These are phyloP conservation scores for Coleophora deauratella DNA, from an alignment of 2,888 invertebrate species.

Conservation along the genomic window DNA sequence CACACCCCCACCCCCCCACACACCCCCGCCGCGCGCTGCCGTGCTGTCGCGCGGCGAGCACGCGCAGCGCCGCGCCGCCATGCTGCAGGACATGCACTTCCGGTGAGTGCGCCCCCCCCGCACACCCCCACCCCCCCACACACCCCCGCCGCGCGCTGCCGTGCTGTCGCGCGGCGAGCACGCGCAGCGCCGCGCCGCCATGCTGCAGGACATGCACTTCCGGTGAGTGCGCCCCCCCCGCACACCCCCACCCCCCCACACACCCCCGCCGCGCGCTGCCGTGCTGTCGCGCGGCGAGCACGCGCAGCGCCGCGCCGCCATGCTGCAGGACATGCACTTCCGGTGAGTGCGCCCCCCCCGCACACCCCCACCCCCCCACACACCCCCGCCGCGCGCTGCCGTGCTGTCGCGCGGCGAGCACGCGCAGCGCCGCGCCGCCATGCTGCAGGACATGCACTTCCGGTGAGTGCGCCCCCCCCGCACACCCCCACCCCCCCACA, in stretches of 20 bases:
- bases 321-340: slow-evolving; percentile 98
- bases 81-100: slow-evolving; percentile 98
- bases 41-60: slow-evolving; percentile 88
- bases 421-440: slow-evolving; percentile 87
- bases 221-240: slow-evolving; percentile 48
- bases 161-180: slow-evolving; percentile 88
- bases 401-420: slow-evolving; percentile 88
- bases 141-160: slow-evolving; percentile 86
- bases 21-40: slow-evolving; percentile 86
- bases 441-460: slow-evolving; percentile 98
- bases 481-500: too few species aligned
- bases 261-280: slow-evolving; percentile 86
- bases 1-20: too few species aligned
- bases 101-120: slow-evolving; percentile 48
- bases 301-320: slow-evolving; percentile 87
- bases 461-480: slow-evolving; percentile 48
- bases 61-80: slow-evolving; percentile 87
- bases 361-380: too few species aligned
- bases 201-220: slow-evolving; percentile 98
- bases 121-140: too few species aligned
- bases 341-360: slow-evolving; percentile 48
- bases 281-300: slow-evolving; percentile 88
- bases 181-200: slow-evolving; percentile 87
- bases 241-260: too few species aligned
- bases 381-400: slow-evolving; percentile 86